Conservation (phyloP, 2,797 vertebrate genomes). For the Lutjanus campechanus region DNA sequence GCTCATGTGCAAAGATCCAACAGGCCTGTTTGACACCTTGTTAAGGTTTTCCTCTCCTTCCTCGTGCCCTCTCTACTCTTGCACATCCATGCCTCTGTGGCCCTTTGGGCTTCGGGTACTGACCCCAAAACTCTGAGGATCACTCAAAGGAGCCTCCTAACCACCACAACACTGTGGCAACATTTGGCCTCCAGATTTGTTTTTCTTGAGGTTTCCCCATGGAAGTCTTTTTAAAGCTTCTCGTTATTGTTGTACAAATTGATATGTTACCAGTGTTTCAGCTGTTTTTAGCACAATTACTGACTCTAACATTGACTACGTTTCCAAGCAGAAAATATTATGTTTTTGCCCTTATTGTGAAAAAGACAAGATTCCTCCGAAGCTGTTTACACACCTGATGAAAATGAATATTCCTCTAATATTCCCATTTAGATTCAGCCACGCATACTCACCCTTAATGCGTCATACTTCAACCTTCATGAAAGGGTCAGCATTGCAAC, state of each 20-base stretch:
- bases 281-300: constrained; percentile 8
- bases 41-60: constrained; percentile 76
- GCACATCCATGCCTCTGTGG: constrained; percentile 57
- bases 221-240: constrained; percentile 45
- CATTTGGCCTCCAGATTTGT: constrained; percentile 87
- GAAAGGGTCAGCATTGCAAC: no score
- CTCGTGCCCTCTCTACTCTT: constrained; percentile 50
- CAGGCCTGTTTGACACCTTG: constrained; percentile 79
- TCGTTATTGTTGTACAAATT: constrained; percentile 54
- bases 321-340: no score
- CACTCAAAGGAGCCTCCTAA: constrained; percentile 59
- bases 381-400: no score
- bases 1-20: constrained; percentile 78
- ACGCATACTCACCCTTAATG: no score
- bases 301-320: no score
- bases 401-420: no score
- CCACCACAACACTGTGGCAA: constrained; percentile 69
- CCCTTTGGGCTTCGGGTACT: constrained; percentile 67
- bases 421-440: no score
- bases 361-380: no score
- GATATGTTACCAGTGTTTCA: neutral
- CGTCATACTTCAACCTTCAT: no score
- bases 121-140: constrained; percentile 72
- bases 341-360: no score
- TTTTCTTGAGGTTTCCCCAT: constrained; percentile 8